phyloP scores from a whole-genome alignment of 2,888 invertebrate genomes.

The Pyrocoelia pectoralis region DNA sequence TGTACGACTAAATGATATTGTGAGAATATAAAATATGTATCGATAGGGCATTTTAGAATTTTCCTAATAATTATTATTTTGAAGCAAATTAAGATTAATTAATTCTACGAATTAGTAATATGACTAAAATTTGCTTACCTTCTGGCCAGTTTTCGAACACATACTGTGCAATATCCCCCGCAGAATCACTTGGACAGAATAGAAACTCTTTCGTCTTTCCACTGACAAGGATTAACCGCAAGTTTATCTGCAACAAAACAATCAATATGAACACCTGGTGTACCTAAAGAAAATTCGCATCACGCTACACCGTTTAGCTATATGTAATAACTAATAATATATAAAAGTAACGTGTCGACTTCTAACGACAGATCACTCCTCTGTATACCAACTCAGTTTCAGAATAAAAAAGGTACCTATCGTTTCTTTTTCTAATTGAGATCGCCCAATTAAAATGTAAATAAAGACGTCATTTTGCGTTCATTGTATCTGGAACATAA shows the following conservation, averaged over 20 bases:
- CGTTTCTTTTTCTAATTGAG: neutral
- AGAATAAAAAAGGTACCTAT: neutral
- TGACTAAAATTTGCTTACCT: constrained; percentile 69
- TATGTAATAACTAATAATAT: constrained; percentile 8
- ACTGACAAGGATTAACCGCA: constrained; percentile 97
- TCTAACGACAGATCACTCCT: neutral
- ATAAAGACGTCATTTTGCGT: neutral
- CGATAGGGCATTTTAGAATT: too few relatives aligned
- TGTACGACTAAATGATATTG: too few relatives aligned
- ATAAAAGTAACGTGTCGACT: constrained; percentile 19
- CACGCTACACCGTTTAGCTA: constrained; percentile 11
- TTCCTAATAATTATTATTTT: too few relatives aligned
- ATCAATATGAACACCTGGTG: constrained; percentile 28
- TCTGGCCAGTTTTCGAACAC: constrained; percentile 99
- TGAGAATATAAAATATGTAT: too few relatives aligned
- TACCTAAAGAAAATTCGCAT: constrained; percentile 20
- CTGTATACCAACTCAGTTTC: neutral
- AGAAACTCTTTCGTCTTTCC: constrained; percentile 99
- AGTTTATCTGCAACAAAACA: constrained; percentile 87
- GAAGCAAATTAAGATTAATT: too few relatives aligned
- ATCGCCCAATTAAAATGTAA: neutral
- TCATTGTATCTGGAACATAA: too few relatives aligned
- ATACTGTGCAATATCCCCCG: constrained; percentile 98
- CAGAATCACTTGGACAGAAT: constrained; percentile 96
- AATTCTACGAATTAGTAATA: too few relatives aligned